Evolutionary conservation across 1,140 invertebrate species (phyloP).

Genomic region (Whitmania pigra): DNA sequence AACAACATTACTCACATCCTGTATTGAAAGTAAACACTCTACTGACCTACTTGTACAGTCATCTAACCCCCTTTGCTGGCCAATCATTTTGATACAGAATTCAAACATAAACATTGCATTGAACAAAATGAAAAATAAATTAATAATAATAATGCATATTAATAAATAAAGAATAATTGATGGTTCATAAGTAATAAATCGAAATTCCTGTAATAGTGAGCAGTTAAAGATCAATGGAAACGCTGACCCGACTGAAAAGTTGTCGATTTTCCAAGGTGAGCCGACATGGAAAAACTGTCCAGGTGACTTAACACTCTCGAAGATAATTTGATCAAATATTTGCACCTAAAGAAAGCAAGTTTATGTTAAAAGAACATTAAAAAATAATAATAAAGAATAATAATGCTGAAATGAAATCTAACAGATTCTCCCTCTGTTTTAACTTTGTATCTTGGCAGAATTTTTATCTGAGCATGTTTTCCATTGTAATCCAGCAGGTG

Average conservation of each 20-base stretch:
- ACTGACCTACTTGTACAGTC: background rate
- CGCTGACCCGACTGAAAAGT: slow-evolving; percentile 24
- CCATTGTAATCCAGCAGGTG: slow-evolving; percentile 37
- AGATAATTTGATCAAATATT: slow-evolving; percentile 42
- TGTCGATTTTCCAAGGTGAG: slow-evolving; percentile 27
- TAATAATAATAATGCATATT: background rate
- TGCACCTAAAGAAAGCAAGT: slow-evolving; percentile 33
- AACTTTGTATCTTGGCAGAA: slow-evolving; percentile 42
- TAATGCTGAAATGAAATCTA: slow-evolving; percentile 5
- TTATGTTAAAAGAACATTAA: slow-evolving; percentile 11
- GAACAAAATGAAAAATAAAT: background rate
- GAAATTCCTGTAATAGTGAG: background rate
- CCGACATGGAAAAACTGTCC: slow-evolving; percentile 41
- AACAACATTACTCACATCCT: background rate
- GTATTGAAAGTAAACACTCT: background rate
- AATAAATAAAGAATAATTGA: background rate
- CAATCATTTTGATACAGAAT: no score
- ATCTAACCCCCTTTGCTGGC: background rate
- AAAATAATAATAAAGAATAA: background rate
- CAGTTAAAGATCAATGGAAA: background rate
- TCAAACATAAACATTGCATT: no score
- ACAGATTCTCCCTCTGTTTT: slow-evolving; percentile 37
- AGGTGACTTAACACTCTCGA: slow-evolving; percentile 41
- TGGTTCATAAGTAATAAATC: background rate
- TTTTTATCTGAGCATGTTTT: slow-evolving; percentile 40